phyloP scores from a whole-genome alignment of 2,113 vertebrate genomes.

The Sterrhoptilus dennistouni region DNA sequence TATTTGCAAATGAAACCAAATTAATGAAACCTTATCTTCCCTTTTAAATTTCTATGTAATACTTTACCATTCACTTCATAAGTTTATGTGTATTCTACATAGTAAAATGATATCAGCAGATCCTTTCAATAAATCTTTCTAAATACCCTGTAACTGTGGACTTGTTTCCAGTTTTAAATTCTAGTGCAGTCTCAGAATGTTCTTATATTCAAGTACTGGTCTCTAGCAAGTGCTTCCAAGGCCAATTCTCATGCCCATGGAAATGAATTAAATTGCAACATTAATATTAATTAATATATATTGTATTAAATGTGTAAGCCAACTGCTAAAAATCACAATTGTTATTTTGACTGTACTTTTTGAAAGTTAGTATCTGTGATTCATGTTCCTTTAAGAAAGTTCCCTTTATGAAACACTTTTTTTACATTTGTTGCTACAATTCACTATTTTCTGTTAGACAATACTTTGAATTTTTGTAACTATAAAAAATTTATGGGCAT shows the following conservation, averaged over 20 bases:
- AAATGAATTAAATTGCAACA: neutral
- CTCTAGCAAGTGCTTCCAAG: neutral
- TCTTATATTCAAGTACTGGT: neutral
- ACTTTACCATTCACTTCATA: neutral
- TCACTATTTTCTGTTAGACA: neutral
- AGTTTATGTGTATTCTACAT: neutral
- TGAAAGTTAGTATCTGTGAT: neutral
- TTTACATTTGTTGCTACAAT: neutral
- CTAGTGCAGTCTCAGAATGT: neutral
- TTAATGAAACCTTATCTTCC: neutral
- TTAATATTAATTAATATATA: neutral
- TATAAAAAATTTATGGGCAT: neutral
- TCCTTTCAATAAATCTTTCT: neutral
- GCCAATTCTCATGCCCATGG: neutral
- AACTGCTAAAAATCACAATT: neutral
- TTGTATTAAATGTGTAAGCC: neutral
- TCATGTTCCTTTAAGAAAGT: neutral
- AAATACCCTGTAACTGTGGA: neutral
- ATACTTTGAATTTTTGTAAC: neutral
- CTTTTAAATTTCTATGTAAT: neutral
- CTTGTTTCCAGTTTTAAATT: neutral
- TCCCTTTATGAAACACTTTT: neutral
- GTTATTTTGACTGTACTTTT: neutral
- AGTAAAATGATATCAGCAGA: neutral
- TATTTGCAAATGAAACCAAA: neutral